phyloP scores from a whole-genome alignment of 2,113 vertebrate species.

The Tyto alba region DNA sequence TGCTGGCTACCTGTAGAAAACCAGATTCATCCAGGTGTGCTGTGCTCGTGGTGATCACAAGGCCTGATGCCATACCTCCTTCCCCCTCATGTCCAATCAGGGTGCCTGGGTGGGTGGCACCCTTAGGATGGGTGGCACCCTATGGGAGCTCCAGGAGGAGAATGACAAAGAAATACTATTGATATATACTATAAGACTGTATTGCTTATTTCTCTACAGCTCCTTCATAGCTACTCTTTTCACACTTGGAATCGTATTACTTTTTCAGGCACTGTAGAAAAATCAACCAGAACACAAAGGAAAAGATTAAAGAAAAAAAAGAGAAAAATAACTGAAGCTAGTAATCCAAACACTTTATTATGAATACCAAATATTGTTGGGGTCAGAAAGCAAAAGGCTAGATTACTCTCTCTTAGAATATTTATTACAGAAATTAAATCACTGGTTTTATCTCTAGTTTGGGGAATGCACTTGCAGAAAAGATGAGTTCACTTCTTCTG shows the following conservation, averaged over 20 bases:
- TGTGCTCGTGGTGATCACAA: neutral
- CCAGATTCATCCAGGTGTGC: neutral
- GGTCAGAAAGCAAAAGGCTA: conserved; percentile 19
- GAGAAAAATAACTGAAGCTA: neutral
- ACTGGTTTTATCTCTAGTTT: conserved; percentile 17
- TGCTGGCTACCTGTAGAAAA: neutral
- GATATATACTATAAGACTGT: neutral
- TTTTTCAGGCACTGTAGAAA: neutral
- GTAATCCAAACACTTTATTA: neutral
- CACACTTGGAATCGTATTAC: neutral
- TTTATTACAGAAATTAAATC: conserved; percentile 32
- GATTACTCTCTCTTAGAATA: conserved; percentile 6
- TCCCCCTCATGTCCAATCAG: rapidly evolving
- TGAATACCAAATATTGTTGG: neutral
- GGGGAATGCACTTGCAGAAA: neutral
- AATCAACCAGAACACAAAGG: neutral
- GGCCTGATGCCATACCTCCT: neutral
- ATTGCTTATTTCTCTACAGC: neutral
- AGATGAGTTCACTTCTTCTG: conserved; percentile 37
- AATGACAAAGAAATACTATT: neutral
- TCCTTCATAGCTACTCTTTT: neutral
- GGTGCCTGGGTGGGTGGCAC: neutral
- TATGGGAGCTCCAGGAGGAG: neutral
- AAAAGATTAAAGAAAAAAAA: neutral
- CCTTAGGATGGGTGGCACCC: neutral